These are phyloP conservation scores for Acipenser oxyrinchus DNA, from an alignment of 2,797 vertebrate species.

Conservation along the genomic window DNA sequence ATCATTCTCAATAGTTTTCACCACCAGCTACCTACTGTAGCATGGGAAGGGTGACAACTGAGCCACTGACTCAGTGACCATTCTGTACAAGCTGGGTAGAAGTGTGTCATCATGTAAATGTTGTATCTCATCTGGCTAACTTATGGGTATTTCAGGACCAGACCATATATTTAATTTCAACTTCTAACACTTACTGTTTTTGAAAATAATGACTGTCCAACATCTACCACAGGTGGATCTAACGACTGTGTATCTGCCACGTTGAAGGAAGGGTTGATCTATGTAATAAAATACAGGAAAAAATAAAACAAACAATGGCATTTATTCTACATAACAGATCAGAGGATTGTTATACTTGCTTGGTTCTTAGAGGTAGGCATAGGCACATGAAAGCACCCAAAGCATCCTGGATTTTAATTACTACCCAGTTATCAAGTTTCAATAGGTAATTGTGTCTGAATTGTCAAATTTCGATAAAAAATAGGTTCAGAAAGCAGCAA, in stretches of 20 bases:
- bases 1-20: neutral
- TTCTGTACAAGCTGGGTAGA: neutral
- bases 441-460: too few relatives aligned
- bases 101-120: neutral
- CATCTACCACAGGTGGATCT: constrained; percentile 63
- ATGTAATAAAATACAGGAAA: constrained; percentile 41
- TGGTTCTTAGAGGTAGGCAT: neutral
- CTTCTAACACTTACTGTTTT: constrained; percentile 41
- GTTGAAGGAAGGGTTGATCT: constrained; percentile 62
- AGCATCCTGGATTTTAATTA: neutral
- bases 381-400: neutral
- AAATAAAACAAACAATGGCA: neutral
- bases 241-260: constrained; percentile 64
- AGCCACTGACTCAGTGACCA: constrained; percentile 20
- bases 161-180: constrained; percentile 25
- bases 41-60: constrained; percentile 30
- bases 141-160: constrained; percentile 34
- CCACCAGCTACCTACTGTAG: constrained; percentile 29
- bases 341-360: too few relatives aligned
- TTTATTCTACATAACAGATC: neutral
- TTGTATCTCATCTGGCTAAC: constrained; percentile 28
- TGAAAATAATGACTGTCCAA: constrained; percentile 42
- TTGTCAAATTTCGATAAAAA: too few relatives aligned
- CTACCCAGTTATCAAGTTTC: too few relatives aligned
- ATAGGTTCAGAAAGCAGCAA: too few relatives aligned